These are phyloP conservation scores for Mugil cephalus DNA, from an alignment of 2,113 vertebrate species.

Conservation along the genomic window DNA sequence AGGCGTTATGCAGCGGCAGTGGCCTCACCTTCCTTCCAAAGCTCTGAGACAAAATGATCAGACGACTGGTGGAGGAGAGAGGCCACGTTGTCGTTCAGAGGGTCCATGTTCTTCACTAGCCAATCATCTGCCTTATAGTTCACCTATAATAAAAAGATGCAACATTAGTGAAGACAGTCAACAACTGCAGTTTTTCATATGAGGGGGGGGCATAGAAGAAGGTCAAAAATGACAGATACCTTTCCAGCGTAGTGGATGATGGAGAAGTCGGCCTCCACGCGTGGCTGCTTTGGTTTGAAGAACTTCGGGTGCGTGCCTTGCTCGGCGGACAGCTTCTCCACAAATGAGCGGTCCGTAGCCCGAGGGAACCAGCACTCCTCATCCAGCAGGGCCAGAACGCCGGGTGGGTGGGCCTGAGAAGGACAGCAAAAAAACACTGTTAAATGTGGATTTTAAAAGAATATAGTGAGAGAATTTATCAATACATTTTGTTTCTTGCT, in stretches of 20 bases:
- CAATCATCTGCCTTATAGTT: conserved; percentile 92
- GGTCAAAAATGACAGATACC: conserved; percentile 71
- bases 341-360: conserved; percentile 92
- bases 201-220: background rate
- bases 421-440: background rate
- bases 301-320: conserved; percentile 91
- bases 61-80: conserved; percentile 92
- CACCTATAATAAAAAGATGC: conserved; percentile 78
- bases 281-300: conserved; percentile 88
- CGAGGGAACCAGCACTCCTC: conserved; percentile 96
- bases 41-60: conserved; percentile 90
- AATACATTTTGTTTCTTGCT: background rate
- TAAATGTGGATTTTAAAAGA: conserved; percentile 14
- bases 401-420: conserved; percentile 87
- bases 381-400: conserved; percentile 90
- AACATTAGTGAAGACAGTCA: background rate
- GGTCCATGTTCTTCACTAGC: conserved; percentile 96
- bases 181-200: background rate
- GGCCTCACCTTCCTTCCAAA: conserved; percentile 93
- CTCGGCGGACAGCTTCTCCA: conserved; percentile 90
- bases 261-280: conserved; percentile 90
- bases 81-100: conserved; percentile 91
- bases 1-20: background rate
- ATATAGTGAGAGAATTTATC: too few relatives aligned
- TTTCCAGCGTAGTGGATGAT: conserved; percentile 93